These are phyloP conservation scores for Bergia puertoricense DNA, from an alignment of 92 coral and sea anemone species.

Conservation along the genomic window DNA sequence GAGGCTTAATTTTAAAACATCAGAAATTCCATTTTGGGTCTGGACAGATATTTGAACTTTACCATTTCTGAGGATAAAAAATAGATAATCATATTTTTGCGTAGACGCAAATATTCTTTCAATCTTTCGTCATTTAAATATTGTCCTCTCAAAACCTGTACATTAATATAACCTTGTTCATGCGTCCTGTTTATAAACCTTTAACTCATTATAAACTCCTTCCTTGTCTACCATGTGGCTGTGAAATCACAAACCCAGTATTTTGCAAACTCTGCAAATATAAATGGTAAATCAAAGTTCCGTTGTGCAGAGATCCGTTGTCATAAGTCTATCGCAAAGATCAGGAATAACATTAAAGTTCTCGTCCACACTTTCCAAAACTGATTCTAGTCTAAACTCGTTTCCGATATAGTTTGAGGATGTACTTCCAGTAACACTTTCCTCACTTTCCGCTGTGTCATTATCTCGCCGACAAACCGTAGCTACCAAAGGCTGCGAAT, in stretches of 20 bases:
- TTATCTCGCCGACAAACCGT: constrained; percentile 52
- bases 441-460: constrained; percentile 26
- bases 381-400: background rate
- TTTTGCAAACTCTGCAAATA: background rate
- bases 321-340: constrained; percentile 52
- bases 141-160: background rate
- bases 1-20: no score
- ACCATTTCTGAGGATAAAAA: background rate
- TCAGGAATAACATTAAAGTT: constrained; percentile 52
- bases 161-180: background rate
- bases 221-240: background rate
- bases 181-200: background rate
- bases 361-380: constrained; percentile 9
- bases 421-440: constrained; percentile 1
- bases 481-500: constrained; percentile 56
- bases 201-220: background rate
- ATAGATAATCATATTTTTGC: background rate
- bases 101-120: background rate
- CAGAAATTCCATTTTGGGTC: background rate
- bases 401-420: background rate
- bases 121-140: constrained; percentile 3
- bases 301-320: constrained; percentile 94
- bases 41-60: background rate
- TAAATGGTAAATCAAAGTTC: constrained; percentile 52
- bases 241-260: background rate